These are phyloP conservation scores for Harmothoe impar DNA, from an alignment of 2,888 invertebrate species.

Conservation along the genomic window DNA sequence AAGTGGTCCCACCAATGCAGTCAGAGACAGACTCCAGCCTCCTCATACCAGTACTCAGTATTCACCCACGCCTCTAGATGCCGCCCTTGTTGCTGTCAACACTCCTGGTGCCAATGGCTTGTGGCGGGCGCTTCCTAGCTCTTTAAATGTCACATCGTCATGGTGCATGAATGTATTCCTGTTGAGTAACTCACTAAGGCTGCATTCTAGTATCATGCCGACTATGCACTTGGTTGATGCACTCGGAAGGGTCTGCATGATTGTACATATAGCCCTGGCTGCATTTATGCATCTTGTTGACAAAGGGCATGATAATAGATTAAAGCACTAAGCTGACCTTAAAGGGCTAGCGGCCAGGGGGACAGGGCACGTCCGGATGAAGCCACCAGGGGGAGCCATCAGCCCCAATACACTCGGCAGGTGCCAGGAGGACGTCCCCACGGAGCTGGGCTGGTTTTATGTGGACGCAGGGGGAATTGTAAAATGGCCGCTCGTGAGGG, in stretches of 20 bases:
- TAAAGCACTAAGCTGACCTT: too few species aligned
- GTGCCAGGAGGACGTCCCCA: neutral
- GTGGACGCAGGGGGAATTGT: neutral
- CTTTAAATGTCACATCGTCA: too few species aligned
- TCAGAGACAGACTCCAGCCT: too few species aligned
- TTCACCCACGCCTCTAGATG: neutral
- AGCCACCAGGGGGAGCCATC: slow-evolving; percentile 33
- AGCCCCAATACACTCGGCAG: neutral
- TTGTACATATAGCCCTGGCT: too few species aligned
- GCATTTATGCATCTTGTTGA: too few species aligned
- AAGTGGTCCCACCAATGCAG: too few species aligned
- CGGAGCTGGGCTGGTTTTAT: neutral
- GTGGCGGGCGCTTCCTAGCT: slow-evolving; percentile 37
- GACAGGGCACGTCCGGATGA: slow-evolving; percentile 2
- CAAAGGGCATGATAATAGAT: too few species aligned
- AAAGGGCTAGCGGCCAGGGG: neutral
- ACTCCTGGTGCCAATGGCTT: slow-evolving; percentile 4
- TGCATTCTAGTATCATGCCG: too few species aligned
- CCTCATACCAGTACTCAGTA: neutral
- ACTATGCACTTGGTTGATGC: too few species aligned
- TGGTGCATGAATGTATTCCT: too few species aligned
- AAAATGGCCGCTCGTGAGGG: neutral
- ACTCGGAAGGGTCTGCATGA: too few species aligned
- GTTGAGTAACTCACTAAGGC: too few species aligned
- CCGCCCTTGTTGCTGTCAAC: slow-evolving; percentile 11